Percentiles rank a stretch among this genome's conserved stretches.
Conservation (phyloP, 2,797 vertebrate species). For the Periparus ater region DNA sequence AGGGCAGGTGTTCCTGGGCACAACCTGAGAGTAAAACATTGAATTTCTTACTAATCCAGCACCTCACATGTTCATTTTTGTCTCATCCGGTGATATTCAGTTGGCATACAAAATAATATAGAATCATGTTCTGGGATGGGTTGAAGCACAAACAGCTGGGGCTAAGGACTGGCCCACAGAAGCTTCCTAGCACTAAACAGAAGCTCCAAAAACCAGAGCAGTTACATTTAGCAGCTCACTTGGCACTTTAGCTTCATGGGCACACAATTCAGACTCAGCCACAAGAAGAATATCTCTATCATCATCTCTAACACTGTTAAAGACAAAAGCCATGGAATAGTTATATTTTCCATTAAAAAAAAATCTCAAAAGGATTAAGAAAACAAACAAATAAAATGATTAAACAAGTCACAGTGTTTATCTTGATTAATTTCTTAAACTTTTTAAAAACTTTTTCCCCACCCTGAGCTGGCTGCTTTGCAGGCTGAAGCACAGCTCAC, state of each 20-base stretch:
- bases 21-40: background rate
- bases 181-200: background rate
- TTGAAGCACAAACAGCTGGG: background rate
- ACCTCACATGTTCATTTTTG: background rate
- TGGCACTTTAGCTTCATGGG: background rate
- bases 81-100: background rate
- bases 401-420: background rate
- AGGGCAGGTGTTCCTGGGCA: background rate
- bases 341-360: background rate
- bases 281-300: background rate
- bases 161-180: background rate
- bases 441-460: background rate
- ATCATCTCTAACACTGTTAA: background rate
- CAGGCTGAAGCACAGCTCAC: background rate
- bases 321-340: background rate
- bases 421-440: background rate
- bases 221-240: background rate
- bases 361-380: background rate
- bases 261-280: background rate
- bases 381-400: background rate
- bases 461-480: background rate
- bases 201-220: background rate
- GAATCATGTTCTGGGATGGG: background rate
- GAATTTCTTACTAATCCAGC: background rate
- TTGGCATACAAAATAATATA: background rate